Conservation (phyloP, 2,113 vertebrate genomes). For the Perca fluviatilis region DNA sequence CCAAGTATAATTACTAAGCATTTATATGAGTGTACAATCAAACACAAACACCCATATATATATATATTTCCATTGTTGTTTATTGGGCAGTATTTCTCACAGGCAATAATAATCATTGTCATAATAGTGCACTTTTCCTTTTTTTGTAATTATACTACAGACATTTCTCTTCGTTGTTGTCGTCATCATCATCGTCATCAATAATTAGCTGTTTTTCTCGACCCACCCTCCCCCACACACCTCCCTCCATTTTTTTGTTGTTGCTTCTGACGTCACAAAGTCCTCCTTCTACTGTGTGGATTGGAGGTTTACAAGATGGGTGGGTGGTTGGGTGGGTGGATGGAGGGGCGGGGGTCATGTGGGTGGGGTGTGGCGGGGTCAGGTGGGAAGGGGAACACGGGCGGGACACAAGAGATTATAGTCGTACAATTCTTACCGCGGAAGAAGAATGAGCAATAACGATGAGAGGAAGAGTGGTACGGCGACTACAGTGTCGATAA, state of each 20-base stretch:
- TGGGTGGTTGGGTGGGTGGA: not conserved
- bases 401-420: constrained; percentile 69
- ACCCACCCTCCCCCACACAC: constrained; percentile 53
- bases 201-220: constrained; percentile 53
- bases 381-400: constrained; percentile 20
- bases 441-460: constrained; percentile 77
- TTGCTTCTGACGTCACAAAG: constrained; percentile 39
- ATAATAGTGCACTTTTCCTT: constrained; percentile 85
- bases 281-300: constrained; percentile 54
- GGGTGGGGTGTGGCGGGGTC: not conserved
- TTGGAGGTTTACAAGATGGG: constrained; percentile 33
- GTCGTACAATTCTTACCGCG: constrained; percentile 72
- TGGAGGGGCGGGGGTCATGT: not conserved
- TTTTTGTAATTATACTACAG: constrained; percentile 82
- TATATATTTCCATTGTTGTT: constrained; percentile 78
- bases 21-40: not conserved
- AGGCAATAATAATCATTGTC: constrained; percentile 86
- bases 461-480: constrained; percentile 74
- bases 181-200: constrained; percentile 36
- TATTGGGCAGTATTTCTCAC: constrained; percentile 86
- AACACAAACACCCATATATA: not conserved
- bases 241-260: constrained; percentile 19
- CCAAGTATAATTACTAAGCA: not conserved
- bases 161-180: constrained; percentile 79
- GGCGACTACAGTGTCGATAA: constrained; percentile 80